phyloP scores from a whole-genome alignment of 2,888 invertebrate species.

The Spilosoma lubricipeda region DNA sequence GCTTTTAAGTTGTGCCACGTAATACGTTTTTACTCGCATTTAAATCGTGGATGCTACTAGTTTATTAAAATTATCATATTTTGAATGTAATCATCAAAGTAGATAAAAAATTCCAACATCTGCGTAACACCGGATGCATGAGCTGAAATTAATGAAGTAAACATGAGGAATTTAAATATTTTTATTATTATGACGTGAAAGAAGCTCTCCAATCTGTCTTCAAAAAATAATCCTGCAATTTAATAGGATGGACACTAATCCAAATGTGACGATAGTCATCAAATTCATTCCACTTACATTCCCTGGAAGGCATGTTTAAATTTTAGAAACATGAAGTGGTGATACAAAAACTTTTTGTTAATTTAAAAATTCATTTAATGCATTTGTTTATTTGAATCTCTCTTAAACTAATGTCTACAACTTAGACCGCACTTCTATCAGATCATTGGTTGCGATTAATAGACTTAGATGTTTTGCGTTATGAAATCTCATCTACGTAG shows the following conservation, averaged over 20 bases:
- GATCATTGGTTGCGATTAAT: constrained; percentile 37
- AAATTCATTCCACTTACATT: constrained; percentile 85
- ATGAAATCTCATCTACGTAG: not conserved
- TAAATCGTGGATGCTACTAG: not conserved
- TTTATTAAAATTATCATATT: not conserved
- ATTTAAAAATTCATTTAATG: constrained; percentile 77
- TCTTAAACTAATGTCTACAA: constrained; percentile 59
- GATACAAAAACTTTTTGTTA: constrained; percentile 81
- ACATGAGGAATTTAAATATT: constrained; percentile 65
- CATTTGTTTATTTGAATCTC: constrained; percentile 77
- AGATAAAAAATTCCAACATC: constrained; percentile 78
- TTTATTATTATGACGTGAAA: constrained; percentile 78
- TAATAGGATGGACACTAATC: constrained; percentile 73
- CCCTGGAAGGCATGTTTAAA: constrained; percentile 78
- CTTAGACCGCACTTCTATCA: not conserved
- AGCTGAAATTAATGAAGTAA: constrained; percentile 80
- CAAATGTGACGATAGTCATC: constrained; percentile 71
- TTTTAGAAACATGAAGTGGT: constrained; percentile 80
- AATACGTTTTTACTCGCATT: not conserved
- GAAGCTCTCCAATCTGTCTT: constrained; percentile 83
- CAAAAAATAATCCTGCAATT: constrained; percentile 79
- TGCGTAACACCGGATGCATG: constrained; percentile 82
- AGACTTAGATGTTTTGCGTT: not conserved
- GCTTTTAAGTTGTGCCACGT: not conserved
- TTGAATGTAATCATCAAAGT: constrained; percentile 44